phyloP scores from a whole-genome alignment of 2,113 vertebrate species.

The Corythornis vintsioides region DNA sequence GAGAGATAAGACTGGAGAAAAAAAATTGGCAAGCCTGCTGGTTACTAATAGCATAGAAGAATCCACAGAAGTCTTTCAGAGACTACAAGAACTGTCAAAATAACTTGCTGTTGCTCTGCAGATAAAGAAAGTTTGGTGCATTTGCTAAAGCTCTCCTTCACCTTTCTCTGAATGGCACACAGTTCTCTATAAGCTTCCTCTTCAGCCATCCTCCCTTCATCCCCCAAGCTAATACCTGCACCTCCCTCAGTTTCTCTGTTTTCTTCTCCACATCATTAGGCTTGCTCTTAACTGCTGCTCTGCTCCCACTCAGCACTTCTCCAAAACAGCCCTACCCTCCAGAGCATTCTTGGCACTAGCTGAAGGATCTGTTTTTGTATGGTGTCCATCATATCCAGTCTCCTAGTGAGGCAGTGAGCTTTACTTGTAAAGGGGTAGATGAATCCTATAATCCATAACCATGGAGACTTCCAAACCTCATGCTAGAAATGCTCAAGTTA shows the following conservation, averaged over 20 bases:
- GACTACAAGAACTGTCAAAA: not conserved
- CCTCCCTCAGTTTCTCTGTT: not conserved
- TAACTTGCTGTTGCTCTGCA: not conserved
- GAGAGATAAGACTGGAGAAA: not conserved
- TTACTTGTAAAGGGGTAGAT: not conserved
- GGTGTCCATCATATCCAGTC: not conserved
- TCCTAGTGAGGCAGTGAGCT: not conserved
- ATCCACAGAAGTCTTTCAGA: not conserved
- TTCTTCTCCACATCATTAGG: not conserved
- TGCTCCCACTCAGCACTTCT: not conserved
- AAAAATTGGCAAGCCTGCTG: not conserved
- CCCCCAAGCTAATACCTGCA: not conserved
- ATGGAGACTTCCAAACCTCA: not conserved
- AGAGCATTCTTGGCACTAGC: not conserved
- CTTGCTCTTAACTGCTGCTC: not conserved
- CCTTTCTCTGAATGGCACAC: not conserved
- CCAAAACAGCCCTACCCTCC: not conserved
- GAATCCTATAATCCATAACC: not conserved
- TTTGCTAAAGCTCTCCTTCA: not conserved
- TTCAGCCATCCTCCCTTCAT: not conserved
- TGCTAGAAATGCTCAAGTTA: not conserved
- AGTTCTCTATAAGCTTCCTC: not conserved
- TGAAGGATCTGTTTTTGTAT: not conserved
- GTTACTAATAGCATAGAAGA: not conserved
- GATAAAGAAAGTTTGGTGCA: not conserved